Evolutionary conservation across 2,888 invertebrate genomes (phyloP).

Genomic region (Agrotis puta): DNA sequence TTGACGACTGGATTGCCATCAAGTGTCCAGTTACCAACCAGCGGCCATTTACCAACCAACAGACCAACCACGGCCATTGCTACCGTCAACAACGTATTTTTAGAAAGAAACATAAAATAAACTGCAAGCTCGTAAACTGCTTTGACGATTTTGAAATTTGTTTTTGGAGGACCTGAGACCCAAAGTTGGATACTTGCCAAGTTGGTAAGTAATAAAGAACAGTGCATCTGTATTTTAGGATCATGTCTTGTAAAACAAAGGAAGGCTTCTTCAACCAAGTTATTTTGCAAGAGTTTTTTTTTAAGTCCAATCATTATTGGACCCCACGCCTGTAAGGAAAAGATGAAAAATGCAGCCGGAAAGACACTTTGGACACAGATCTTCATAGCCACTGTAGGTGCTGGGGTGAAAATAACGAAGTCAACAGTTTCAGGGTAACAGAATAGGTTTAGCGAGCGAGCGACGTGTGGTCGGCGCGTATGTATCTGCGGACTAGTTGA

Average conservation of each 20-base stretch:
- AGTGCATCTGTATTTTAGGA: constrained; percentile 8
- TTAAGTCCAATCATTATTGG: too few species aligned
- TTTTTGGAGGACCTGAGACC: constrained; percentile 1
- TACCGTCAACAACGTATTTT: constrained; percentile 27
- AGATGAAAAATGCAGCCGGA: too few species aligned
- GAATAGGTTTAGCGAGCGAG: too few species aligned
- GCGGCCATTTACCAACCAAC: constrained; percentile 22
- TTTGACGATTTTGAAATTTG: constrained; percentile 22
- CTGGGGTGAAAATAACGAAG: too few species aligned
- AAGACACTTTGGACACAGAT: too few species aligned
- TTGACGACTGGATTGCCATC: constrained; percentile 57
- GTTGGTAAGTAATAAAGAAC: neutral
- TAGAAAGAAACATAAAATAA: constrained; percentile 13
- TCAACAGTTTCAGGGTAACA: too few species aligned
- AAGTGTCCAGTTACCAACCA: constrained; percentile 44
- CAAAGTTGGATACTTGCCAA: neutral
- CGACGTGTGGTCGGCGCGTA: too few species aligned
- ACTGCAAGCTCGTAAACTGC: constrained; percentile 30
- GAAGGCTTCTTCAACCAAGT: neutral
- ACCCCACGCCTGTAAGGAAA: neutral
- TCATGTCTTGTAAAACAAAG: neutral
- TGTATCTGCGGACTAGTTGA: too few species aligned
- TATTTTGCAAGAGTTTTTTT: neutral
- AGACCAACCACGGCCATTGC: constrained; percentile 2
- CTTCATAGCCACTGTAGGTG: too few species aligned